A percentile compares a stretch with the other conserved stretches of the same genome.
Evolutionary conservation across 2,113 vertebrate genomes (phyloP).

Genomic region (Varanus komodoensis): DNA sequence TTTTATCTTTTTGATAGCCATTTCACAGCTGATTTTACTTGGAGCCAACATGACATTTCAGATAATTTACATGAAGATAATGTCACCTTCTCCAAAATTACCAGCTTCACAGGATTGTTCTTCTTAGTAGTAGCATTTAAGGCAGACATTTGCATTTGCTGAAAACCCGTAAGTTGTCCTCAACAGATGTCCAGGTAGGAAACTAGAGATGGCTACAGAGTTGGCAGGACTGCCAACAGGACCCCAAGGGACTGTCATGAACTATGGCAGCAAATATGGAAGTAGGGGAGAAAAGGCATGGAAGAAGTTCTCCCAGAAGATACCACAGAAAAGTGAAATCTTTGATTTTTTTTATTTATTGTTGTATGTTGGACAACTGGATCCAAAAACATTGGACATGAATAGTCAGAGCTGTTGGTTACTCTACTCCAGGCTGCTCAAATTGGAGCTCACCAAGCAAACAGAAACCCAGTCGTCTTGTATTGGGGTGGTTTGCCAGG

Average conservation of each 20-base stretch:
- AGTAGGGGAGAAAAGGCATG: too few relatives aligned
- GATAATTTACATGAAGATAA: neutral
- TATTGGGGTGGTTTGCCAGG: neutral
- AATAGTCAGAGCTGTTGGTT: neutral
- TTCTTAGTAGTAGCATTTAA: conserved; percentile 16
- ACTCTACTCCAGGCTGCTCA: neutral
- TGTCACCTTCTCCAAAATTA: neutral
- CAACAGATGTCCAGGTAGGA: neutral
- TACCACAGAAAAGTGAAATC: neutral
- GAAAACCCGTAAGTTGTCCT: neutral
- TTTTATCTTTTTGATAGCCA: conserved; percentile 20
- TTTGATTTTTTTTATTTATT: neutral
- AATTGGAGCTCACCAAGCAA: neutral
- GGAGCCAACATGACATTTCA: neutral
- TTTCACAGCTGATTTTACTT: conserved; percentile 7
- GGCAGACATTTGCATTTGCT: neutral
- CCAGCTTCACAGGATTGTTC: neutral
- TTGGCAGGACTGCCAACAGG: neutral
- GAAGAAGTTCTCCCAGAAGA: neutral
- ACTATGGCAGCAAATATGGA: neutral
- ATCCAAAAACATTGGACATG: neutral
- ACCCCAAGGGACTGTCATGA: neutral
- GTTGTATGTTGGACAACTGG: neutral
- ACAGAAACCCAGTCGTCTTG: neutral
- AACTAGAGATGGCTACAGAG: neutral